These are phyloP conservation scores for Cyclopterus lumpus DNA, from an alignment of 2,797 vertebrate genomes.

Conservation along the genomic window DNA sequence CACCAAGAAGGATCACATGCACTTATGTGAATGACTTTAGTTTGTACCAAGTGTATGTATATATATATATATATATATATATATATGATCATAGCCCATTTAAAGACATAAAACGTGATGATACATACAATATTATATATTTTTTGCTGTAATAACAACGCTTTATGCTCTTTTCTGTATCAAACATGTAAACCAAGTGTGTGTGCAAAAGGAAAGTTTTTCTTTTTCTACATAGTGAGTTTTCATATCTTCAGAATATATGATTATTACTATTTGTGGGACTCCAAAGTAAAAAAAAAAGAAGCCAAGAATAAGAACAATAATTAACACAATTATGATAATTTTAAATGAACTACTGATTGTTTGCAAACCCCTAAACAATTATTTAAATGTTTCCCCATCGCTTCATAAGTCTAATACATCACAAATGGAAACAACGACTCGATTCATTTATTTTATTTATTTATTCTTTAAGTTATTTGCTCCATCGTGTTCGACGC, in stretches of 20 bases:
- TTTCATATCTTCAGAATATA: too few relatives aligned
- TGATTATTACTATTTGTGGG: not conserved
- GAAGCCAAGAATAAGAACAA: not conserved
- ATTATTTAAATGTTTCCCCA: not conserved
- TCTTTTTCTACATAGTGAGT: not conserved
- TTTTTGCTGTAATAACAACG: not conserved
- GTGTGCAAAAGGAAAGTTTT: not conserved
- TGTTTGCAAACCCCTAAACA: not conserved
- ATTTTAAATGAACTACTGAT: not conserved
- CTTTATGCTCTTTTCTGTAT: not conserved
- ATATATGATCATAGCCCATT: not conserved
- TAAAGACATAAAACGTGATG: not conserved
- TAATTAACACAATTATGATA: not conserved
- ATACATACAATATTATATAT: not conserved
- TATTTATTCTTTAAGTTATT: too few relatives aligned
- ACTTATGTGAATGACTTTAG: not conserved
- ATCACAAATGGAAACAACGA: constrained; percentile 16
- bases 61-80: too few relatives aligned
- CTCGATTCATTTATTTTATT: too few relatives aligned
- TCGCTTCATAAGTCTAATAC: constrained; percentile 3
- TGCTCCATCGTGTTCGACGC: too few relatives aligned
- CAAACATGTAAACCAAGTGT: not conserved
- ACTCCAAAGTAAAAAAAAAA: not conserved
- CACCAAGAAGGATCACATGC: not conserved
- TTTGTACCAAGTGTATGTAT: too few relatives aligned